Conservation (phyloP, 2,888 invertebrate genomes). For the Erebia palarica region DNA sequence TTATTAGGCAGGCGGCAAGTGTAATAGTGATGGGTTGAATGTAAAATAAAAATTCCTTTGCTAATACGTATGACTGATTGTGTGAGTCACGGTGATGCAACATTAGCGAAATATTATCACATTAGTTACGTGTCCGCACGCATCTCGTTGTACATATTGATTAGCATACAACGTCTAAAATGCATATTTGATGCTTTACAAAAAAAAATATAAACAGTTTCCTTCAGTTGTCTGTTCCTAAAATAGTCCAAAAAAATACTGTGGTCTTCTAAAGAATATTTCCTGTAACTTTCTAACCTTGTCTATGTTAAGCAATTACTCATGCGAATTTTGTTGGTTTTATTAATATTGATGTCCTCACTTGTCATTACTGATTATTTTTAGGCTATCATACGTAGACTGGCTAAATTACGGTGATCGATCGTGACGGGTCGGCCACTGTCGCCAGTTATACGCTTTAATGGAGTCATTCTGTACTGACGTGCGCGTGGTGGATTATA, state of each 20-base stretch:
- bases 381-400: conserved; percentile 52
- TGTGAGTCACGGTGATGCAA: conserved; percentile 60
- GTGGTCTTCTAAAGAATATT: conserved; percentile 42
- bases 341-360: conserved; percentile 63
- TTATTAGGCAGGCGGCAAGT: background rate
- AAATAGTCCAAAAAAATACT: conserved; percentile 32
- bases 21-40: conserved; percentile 3
- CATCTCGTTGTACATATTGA: conserved; percentile 59
- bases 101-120: conserved; percentile 54
- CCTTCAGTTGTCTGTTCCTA: conserved; percentile 50
- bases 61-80: conserved; percentile 20
- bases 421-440: conserved; percentile 63
- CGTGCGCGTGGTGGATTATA: conserved; percentile 48
- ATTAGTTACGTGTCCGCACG: conserved; percentile 56
- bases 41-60: conserved; percentile 26
- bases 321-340: conserved; percentile 47
- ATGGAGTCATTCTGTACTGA: conserved; percentile 56
- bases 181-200: conserved; percentile 43
- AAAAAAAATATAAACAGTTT: conserved; percentile 49
- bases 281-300: conserved; percentile 38
- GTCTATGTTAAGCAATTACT: conserved; percentile 50
- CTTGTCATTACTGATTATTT: conserved; percentile 66
- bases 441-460: conserved; percentile 57
- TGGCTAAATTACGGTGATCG: conserved; percentile 65
- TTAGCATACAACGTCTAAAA: conserved; percentile 68